These are phyloP conservation scores for Hylia prasina DNA, from an alignment of 2,113 vertebrate genomes.

Conservation along the genomic window DNA sequence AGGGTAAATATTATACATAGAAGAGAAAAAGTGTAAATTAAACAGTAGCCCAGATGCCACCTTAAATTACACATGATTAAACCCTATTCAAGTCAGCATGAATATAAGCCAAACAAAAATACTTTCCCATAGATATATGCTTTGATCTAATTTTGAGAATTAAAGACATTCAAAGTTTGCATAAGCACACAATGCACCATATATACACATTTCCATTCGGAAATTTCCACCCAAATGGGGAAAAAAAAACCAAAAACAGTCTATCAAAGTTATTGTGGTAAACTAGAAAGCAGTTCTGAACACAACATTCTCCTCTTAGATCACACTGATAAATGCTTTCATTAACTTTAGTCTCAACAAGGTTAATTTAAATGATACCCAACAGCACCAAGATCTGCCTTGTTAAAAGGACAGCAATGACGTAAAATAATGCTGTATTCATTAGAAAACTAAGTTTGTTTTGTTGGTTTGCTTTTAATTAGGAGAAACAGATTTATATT, in stretches of 20 bases:
- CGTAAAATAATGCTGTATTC: not conserved
- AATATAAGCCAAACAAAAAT: not conserved
- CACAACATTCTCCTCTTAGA: not conserved
- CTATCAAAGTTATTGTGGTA: not conserved
- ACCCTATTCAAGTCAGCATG: not conserved
- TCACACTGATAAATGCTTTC: not conserved
- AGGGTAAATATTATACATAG: not conserved
- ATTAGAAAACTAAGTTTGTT: not conserved
- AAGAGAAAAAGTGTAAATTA: not conserved
- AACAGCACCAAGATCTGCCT: not conserved
- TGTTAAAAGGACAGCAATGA: not conserved
- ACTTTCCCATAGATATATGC: not conserved
- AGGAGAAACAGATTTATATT: not conserved
- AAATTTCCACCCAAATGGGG: not conserved
- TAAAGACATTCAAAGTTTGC: not conserved
- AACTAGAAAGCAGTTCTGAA: not conserved
- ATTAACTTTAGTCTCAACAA: constrained; percentile 6
- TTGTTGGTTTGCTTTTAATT: not conserved
- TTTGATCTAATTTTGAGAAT: not conserved
- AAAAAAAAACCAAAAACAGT: not conserved
- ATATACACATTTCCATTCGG: not conserved
- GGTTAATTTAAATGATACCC: not conserved
- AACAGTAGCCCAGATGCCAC: not conserved
- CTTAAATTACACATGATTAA: not conserved
- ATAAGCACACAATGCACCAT: not conserved